A percentile compares a stretch with the other conserved stretches of the same genome.
These are phyloP conservation scores for Elaphurus davidianus DNA, from an alignment of 2,113 vertebrate genomes.

Conservation along the genomic window DNA sequence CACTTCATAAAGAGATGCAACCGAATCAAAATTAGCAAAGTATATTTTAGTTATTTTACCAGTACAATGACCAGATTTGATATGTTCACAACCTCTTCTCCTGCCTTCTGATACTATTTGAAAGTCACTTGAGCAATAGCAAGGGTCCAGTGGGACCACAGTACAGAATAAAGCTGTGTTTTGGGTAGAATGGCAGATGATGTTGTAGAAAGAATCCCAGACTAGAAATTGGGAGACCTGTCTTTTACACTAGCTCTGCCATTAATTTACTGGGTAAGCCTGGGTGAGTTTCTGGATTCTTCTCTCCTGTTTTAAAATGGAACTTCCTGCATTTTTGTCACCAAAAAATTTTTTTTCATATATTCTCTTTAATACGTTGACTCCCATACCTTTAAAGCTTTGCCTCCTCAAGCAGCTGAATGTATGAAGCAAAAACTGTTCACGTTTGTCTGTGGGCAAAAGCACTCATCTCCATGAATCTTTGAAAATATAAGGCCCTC, in stretches of 20 bases:
- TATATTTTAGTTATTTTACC: conserved; percentile 17
- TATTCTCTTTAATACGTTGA: background rate
- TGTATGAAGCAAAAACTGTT: background rate
- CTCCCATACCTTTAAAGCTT: background rate
- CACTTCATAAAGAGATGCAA: background rate
- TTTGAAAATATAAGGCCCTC: background rate
- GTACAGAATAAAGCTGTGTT: background rate
- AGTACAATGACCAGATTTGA: background rate
- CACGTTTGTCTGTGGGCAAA: background rate
- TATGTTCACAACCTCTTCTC: background rate
- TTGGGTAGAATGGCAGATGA: background rate
- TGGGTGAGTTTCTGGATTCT: background rate
- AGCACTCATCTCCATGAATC: background rate
- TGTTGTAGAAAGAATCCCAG: background rate
- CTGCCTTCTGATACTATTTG: background rate
- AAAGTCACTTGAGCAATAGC: background rate
- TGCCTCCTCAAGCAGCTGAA: background rate
- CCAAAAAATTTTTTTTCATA: background rate
- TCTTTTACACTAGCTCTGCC: conserved; percentile 10
- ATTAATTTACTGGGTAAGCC: background rate
- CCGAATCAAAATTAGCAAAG: conserved; percentile 13
- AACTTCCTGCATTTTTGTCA: background rate
- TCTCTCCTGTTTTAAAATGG: background rate
- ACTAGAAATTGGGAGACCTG: background rate
- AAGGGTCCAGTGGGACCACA: background rate